These are phyloP conservation scores for zebrafish (Danio rerio) DNA, from an alignment of 2,113 vertebrate species.

Conservation along the genomic window DNA sequence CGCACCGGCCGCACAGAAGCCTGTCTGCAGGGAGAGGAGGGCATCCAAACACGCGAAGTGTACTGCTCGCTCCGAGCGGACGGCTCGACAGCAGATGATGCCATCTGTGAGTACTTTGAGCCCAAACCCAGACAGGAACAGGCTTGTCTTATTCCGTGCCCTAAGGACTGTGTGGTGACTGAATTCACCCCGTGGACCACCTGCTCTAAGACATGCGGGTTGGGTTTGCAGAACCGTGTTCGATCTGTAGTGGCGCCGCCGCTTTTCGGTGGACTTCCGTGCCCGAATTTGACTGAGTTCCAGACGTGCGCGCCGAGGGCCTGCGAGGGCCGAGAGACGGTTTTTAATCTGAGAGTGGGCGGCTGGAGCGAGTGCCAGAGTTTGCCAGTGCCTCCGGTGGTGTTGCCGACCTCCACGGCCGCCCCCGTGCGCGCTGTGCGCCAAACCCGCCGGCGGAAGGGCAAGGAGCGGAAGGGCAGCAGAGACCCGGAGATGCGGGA, in stretches of 20 bases:
- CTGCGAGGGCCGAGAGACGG: constrained; percentile 81
- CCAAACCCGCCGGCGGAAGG: constrained; percentile 85
- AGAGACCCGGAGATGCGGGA: constrained; percentile 91
- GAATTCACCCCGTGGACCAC: constrained; percentile 91
- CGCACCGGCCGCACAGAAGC: constrained; percentile 70
- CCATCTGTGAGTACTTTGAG: constrained; percentile 97
- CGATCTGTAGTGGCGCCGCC: constrained; percentile 88
- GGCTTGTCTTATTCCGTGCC: constrained; percentile 94
- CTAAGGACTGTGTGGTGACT: constrained; percentile 89
- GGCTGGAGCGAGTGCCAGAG: constrained; percentile 82
- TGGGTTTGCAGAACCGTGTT: constrained; percentile 87
- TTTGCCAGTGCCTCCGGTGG: constrained; percentile 11
- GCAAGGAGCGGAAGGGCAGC: constrained; percentile 75
- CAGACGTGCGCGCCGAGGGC: constrained; percentile 84
- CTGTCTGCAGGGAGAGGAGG: constrained; percentile 88
- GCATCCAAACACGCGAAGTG: constrained; percentile 90
- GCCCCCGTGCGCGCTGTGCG: constrained; percentile 68
- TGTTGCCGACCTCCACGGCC: background rate
- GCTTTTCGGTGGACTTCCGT: constrained; percentile 84
- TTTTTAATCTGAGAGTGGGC: constrained; percentile 86
- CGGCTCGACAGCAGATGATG: constrained; percentile 81
- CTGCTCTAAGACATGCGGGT: constrained; percentile 92
- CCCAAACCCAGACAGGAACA: constrained; percentile 93
- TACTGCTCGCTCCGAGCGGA: constrained; percentile 85
- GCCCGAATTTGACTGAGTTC: constrained; percentile 94